Percentiles rank a stretch among this genome's conserved stretches.
These are phyloP conservation scores for Hyposmocoma kahamanoa DNA, from an alignment of 1,140 invertebrate species.

Conservation along the genomic window DNA sequence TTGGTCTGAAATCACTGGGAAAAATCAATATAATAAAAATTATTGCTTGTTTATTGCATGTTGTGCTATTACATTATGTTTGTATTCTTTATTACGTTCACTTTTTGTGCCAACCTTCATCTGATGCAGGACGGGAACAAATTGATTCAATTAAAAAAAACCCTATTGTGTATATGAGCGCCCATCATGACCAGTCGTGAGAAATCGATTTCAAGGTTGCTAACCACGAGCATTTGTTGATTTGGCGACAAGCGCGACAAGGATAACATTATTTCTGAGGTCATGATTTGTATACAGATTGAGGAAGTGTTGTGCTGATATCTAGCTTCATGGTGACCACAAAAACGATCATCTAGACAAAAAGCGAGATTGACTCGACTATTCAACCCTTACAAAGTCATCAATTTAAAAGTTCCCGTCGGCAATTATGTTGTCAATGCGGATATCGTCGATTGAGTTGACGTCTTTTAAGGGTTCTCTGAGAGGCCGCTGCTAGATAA, in stretches of 20 bases:
- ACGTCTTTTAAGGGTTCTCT: conserved; percentile 9
- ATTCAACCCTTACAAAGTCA: neutral
- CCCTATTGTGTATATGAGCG: conserved; percentile 13
- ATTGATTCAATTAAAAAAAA: conserved; percentile 19
- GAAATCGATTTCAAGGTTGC: conserved; percentile 22
- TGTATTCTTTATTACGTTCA: no score
- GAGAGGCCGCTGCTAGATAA: conserved; percentile 17
- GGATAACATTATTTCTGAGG: no score
- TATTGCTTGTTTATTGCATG: no score
- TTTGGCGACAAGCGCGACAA: no score
- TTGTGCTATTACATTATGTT: no score
- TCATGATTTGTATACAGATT: neutral
- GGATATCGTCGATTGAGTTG: neutral
- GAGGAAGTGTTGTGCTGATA: neutral
- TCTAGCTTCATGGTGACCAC: neutral
- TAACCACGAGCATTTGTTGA: conserved; percentile 6
- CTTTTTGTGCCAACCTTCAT: neutral
- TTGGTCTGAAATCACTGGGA: no score
- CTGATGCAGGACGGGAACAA: conserved; percentile 1
- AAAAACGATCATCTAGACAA: no score
- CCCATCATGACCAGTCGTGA: conserved; percentile 27
- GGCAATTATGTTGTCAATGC: conserved; percentile 15
- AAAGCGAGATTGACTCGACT: no score
- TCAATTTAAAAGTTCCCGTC: neutral
- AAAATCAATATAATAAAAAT: no score